Percentiles rank a stretch among this genome's conserved stretches.
phyloP scores from a whole-genome alignment of 2,888 invertebrate genomes.

The Deroplatys truncata region DNA sequence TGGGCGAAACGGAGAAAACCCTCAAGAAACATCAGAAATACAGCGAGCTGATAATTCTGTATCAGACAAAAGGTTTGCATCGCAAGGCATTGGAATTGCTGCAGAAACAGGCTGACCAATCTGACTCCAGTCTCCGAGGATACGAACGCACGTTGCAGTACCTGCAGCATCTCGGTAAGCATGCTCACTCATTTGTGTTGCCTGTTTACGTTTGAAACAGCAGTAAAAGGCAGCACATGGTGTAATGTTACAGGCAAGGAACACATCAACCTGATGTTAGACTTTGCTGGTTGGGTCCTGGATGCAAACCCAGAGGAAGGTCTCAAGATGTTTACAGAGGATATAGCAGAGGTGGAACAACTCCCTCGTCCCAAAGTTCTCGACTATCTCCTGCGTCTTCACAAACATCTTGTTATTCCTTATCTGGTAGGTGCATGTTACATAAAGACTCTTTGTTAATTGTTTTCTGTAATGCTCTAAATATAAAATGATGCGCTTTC shows the following conservation, averaged over 20 bases:
- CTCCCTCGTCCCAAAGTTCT: constrained; percentile 84
- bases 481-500: too few relatives aligned
- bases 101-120: constrained; percentile 67
- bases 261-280: constrained; percentile 83
- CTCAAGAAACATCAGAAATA: constrained; percentile 82
- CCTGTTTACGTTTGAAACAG: neutral
- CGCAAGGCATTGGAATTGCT: constrained; percentile 86
- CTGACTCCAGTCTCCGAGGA: constrained; percentile 73
- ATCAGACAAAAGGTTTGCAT: constrained; percentile 91
- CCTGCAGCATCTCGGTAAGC: constrained; percentile 78
- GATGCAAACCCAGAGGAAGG: constrained; percentile 84
- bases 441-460: too few relatives aligned
- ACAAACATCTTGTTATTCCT: constrained; percentile 77
- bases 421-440: constrained; percentile 59
- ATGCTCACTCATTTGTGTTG: neutral
- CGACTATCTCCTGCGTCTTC: constrained; percentile 80
- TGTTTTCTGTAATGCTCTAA: too few relatives aligned
- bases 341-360: constrained; percentile 80
- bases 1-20: constrained; percentile 90
- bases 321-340: constrained; percentile 82
- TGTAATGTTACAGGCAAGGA: constrained; percentile 54
- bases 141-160: constrained; percentile 84
- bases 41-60: constrained; percentile 90
- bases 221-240: neutral
- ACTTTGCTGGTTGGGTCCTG: constrained; percentile 92